These are phyloP conservation scores for Scrobipalpa costella DNA, from an alignment of 2,888 invertebrate genomes.

Conservation along the genomic window DNA sequence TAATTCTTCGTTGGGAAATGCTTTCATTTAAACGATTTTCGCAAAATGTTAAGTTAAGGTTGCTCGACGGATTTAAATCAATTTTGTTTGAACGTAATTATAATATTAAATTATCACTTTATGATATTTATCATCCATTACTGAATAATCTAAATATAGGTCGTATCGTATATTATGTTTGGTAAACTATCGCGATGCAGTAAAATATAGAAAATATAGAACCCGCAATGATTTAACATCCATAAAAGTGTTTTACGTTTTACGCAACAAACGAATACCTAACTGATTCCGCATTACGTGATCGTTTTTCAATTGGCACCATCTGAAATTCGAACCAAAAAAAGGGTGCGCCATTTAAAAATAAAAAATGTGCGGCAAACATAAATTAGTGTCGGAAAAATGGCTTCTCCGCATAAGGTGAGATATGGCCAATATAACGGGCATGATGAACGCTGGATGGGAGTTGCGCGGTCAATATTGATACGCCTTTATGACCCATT, in stretches of 20 bases:
- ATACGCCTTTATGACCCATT: conserved; percentile 77
- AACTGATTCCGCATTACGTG: background rate
- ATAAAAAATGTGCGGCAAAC: conserved; percentile 49
- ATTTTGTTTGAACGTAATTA: too few relatives aligned
- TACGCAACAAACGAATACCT: background rate
- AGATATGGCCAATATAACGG: conserved; percentile 67
- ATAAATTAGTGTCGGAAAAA: conserved; percentile 63
- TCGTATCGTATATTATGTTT: too few relatives aligned
- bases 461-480: conserved; percentile 74
- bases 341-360: conserved; percentile 47
- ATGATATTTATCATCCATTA: too few relatives aligned
- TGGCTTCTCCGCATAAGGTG: conserved; percentile 59
- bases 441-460: conserved; percentile 63
- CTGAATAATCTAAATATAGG: too few relatives aligned
- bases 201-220: background rate
- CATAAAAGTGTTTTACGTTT: background rate
- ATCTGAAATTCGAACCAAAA: conserved; percentile 37
- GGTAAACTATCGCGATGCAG: too few relatives aligned
- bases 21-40: conserved; percentile 1
- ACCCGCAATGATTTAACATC: background rate
- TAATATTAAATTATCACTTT: too few relatives aligned
- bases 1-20: conserved; percentile 2
- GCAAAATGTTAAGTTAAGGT: background rate
- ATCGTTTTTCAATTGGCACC: conserved; percentile 17
- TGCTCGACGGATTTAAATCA: too few relatives aligned